phyloP scores from a whole-genome alignment of 2,113 vertebrate genomes.

The Anhinga anhinga region DNA sequence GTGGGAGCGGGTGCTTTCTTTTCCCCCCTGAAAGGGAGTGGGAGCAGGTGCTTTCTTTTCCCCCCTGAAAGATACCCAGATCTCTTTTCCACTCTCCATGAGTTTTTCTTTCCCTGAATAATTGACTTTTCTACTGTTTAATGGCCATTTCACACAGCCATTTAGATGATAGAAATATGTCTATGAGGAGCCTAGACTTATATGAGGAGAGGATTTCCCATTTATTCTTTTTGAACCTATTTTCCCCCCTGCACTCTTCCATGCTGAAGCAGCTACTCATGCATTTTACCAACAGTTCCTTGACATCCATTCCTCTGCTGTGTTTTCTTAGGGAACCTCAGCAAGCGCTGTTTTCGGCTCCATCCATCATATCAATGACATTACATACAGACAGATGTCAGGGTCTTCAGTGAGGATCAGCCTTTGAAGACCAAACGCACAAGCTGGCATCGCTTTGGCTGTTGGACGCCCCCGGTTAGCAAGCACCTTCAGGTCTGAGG shows the following conservation, averaged over 20 bases:
- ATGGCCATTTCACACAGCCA: not conserved
- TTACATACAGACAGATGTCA: not conserved
- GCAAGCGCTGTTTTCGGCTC: not conserved
- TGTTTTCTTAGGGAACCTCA: not conserved
- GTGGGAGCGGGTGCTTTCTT: not conserved
- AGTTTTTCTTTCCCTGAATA: not conserved
- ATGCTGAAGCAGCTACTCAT: not conserved
- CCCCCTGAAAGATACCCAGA: not conserved
- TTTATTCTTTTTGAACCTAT: not conserved
- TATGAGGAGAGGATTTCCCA: not conserved
- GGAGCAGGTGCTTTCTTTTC: not conserved
- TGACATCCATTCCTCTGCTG: not conserved
- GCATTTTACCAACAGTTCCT: not conserved
- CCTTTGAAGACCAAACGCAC: not conserved
- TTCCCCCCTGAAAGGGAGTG: not conserved
- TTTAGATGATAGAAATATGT: not conserved
- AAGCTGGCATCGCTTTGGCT: not conserved
- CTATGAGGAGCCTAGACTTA: not conserved
- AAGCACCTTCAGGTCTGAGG: not conserved
- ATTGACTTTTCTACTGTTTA: not conserved
- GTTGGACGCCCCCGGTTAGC: rapidly evolving
- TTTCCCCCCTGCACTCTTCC: not conserved
- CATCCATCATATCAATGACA: not conserved
- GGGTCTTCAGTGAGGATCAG: not conserved
- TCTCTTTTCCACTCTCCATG: not conserved